These are phyloP conservation scores for Alauda arvensis DNA, from an alignment of 2,797 vertebrate species.

Conservation along the genomic window DNA sequence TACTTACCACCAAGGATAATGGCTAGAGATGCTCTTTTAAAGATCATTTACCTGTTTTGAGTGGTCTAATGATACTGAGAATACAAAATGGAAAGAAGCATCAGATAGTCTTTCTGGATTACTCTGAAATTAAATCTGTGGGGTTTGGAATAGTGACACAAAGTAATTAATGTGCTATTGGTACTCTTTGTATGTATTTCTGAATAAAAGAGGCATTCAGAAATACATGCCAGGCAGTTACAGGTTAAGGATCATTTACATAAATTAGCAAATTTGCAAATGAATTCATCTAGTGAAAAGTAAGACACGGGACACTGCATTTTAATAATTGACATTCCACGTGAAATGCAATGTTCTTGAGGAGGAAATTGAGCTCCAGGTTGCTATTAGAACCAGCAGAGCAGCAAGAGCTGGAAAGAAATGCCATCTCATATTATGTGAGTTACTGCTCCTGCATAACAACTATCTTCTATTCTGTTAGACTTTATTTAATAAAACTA, in stretches of 20 bases:
- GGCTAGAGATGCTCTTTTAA: neutral
- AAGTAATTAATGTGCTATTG: slow-evolving; percentile 3
- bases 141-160: slow-evolving; percentile 9
- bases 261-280: slow-evolving; percentile 82
- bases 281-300: slow-evolving; percentile 82
- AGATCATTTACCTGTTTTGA: neutral
- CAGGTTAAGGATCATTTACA: slow-evolving; percentile 78
- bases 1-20: neutral
- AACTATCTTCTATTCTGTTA: slow-evolving; percentile 84
- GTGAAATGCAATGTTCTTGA: slow-evolving; percentile 81
- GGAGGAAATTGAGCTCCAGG: slow-evolving; percentile 81
- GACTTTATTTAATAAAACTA: slow-evolving; percentile 83
- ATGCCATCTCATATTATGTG: slow-evolving; percentile 79
- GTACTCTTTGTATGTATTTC: slow-evolving; percentile 11
- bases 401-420: slow-evolving; percentile 81
- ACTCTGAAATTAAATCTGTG: slow-evolving; percentile 33
- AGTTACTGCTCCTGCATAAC: slow-evolving; percentile 86
- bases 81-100: neutral
- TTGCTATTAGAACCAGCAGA: slow-evolving; percentile 88
- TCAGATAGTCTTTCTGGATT: neutral
- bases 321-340: slow-evolving; percentile 84
- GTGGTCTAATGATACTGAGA: slow-evolving; percentile 9
- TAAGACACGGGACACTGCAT: slow-evolving; percentile 81
- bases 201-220: slow-evolving; percentile 31
- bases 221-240: slow-evolving; percentile 70